Conservation (phyloP, 64 coral and sea anemone genomes). For the Actinia equina region DNA sequence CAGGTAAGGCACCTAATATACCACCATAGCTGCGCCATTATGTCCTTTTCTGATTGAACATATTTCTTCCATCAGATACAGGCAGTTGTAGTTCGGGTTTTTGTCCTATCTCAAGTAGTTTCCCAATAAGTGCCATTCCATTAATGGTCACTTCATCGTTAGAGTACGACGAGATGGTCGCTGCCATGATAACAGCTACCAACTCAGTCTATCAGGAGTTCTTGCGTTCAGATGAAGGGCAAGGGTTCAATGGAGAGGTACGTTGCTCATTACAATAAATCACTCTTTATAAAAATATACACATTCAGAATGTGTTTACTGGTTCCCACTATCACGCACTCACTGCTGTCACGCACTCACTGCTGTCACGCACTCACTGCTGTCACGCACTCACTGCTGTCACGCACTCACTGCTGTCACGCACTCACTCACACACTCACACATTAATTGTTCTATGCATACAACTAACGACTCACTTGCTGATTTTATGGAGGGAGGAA, state of each 20-base stretch:
- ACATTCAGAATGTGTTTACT: too few relatives aligned
- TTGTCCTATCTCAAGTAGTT: slow-evolving; percentile 71
- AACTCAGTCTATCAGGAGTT: slow-evolving; percentile 87
- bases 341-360: too few relatives aligned
- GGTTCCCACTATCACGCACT: too few relatives aligned
- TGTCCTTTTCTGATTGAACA: background rate
- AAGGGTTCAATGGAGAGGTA: slow-evolving; percentile 91
- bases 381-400: too few relatives aligned
- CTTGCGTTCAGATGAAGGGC: slow-evolving; percentile 77
- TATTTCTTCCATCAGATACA: slow-evolving; percentile 34
- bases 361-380: too few relatives aligned
- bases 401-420: too few relatives aligned
- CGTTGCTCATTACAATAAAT: too few relatives aligned
- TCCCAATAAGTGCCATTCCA: slow-evolving; percentile 78
- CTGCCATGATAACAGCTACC: slow-evolving; percentile 50
- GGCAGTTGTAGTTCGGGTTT: slow-evolving; percentile 61
- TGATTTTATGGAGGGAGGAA: too few relatives aligned
- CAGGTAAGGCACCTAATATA: slow-evolving; percentile 42
- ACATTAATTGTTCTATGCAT: too few relatives aligned
- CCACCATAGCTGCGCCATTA: background rate
- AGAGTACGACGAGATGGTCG: slow-evolving; percentile 64
- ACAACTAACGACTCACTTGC: too few relatives aligned
- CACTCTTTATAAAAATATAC: too few relatives aligned
- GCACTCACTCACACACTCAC: too few relatives aligned
- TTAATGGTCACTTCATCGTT: slow-evolving; percentile 74